Conservation (phyloP, 2,797 vertebrate genomes). For the Epinephelus awoara region DNA sequence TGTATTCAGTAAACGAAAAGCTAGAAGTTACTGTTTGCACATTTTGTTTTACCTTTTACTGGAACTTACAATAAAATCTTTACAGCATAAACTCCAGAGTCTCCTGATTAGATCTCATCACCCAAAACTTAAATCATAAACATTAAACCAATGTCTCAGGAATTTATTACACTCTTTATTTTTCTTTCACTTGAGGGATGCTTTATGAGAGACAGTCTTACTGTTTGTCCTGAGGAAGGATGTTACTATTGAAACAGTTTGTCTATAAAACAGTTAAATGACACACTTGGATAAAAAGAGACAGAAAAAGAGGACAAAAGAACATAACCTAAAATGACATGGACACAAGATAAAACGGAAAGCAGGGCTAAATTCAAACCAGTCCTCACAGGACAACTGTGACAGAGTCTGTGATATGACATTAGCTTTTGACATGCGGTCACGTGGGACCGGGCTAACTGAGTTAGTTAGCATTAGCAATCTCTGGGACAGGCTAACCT, state of each 20-base stretch:
- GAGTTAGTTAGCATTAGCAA: conserved; percentile 82
- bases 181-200: neutral
- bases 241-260: neutral
- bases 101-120: neutral
- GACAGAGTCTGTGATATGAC: conserved; percentile 75
- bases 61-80: neutral
- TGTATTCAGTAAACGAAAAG: neutral
- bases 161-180: neutral
- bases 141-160: too few relatives aligned
- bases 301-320: conserved; percentile 3
- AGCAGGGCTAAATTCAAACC: conserved; percentile 72
- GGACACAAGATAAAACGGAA: conserved; percentile 44
- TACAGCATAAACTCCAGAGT: neutral
- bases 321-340: conserved; percentile 8
- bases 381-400: conserved; percentile 60
- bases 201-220: neutral
- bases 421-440: conserved; percentile 82
- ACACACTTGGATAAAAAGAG: neutral
- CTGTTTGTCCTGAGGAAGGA: neutral
- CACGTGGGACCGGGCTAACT: conserved; percentile 73
- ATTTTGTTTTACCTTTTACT: neutral
- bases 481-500: conserved; percentile 85
- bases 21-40: neutral
- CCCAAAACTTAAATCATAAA: neutral
- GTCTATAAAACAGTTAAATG: neutral